phyloP scores from a whole-genome alignment of 2,113 vertebrate genomes.

The Nanorana parkeri region DNA sequence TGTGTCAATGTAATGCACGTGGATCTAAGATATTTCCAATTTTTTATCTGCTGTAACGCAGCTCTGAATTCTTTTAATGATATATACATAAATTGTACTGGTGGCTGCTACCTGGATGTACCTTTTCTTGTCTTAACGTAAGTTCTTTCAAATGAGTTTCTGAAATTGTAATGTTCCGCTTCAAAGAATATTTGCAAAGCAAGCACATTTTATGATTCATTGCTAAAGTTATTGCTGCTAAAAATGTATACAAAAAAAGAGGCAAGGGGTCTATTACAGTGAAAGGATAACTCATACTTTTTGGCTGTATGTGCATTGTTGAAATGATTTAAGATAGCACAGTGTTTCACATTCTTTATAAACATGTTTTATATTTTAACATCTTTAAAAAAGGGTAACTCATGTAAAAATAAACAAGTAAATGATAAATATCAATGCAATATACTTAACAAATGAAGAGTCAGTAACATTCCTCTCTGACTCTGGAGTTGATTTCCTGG shows the following conservation, averaged over 20 bases:
- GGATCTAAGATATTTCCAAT: no score
- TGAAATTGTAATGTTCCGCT: constrained; percentile 28
- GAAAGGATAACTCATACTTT: neutral
- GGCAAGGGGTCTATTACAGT: neutral
- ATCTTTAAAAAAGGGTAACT: no score
- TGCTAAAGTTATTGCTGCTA: constrained; percentile 31
- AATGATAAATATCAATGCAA: no score
- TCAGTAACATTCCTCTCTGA: no score
- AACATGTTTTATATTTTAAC: neutral
- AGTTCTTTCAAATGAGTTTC: constrained; percentile 34
- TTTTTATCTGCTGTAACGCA: no score
- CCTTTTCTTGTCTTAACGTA: neutral
- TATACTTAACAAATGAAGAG: no score
- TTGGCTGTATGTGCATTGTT: neutral
- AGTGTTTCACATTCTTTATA: neutral
- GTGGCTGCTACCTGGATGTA: neutral
- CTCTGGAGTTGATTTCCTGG: no score
- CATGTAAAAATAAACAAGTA: no score
- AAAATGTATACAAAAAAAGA: constrained; percentile 14
- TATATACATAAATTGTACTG: no score
- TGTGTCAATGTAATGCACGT: no score
- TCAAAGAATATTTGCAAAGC: constrained; percentile 35
- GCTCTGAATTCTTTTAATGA: no score
- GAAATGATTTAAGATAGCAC: neutral
- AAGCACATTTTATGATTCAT: constrained; percentile 37